Conservation (phyloP, 1,140 invertebrate genomes). For the Eupeodes corollae region DNA sequence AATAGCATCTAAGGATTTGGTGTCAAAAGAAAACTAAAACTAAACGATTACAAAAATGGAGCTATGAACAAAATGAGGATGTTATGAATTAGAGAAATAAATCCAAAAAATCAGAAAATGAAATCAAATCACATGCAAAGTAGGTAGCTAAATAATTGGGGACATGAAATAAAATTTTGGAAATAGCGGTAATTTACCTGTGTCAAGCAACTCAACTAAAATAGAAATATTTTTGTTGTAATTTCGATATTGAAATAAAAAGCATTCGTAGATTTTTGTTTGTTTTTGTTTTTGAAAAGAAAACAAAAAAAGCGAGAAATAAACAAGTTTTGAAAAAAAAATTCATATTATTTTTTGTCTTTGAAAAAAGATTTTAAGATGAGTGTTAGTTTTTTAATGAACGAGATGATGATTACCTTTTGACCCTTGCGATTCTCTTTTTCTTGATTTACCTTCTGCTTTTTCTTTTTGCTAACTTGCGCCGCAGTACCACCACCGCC, state of each 20-base stretch:
- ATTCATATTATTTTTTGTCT: constrained; percentile 5
- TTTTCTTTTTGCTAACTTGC: constrained; percentile 38
- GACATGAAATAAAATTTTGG: too few species aligned
- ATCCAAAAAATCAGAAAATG: too few species aligned
- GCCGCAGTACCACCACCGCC: constrained; percentile 12
- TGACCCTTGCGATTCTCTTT: constrained; percentile 37
- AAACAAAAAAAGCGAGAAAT: constrained; percentile 2
- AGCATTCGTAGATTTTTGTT: background rate
- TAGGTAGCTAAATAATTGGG: too few species aligned
- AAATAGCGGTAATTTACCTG: too few species aligned
- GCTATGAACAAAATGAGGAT: too few species aligned
- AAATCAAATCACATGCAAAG: too few species aligned
- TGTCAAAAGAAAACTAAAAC: too few species aligned
- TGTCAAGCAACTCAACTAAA: background rate
- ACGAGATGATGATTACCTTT: constrained; percentile 35
- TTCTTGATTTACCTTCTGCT: constrained; percentile 39
- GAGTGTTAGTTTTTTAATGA: constrained; percentile 1
- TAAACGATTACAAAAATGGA: too few species aligned
- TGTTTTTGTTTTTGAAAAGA: background rate
- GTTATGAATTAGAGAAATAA: too few species aligned
- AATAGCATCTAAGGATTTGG: too few species aligned
- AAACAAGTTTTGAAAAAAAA: constrained; percentile 9
- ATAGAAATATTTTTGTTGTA: background rate
- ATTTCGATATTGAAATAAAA: background rate
- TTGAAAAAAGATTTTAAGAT: too few species aligned